Evolutionary conservation across 2,797 vertebrate species (phyloP), one percentile per base, ranked within the genome.

Genomic region (Epinephelus coioides): DNA sequence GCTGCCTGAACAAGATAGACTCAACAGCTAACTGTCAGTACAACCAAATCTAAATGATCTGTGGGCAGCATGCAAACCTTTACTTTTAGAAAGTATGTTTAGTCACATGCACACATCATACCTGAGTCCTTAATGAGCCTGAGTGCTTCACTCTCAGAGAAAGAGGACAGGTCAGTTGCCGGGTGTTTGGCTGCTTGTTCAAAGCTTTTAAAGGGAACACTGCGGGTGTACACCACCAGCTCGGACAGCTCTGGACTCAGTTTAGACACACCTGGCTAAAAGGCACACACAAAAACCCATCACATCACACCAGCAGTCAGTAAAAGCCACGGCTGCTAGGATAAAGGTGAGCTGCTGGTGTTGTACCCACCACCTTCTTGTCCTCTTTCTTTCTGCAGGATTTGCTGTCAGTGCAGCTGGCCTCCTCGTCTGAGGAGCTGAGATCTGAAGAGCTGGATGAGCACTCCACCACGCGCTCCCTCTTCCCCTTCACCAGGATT

Each of bases 401-500:
- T 75, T 83, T 94, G 50, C 66, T 67, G 9, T 90, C 89, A 0
- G 60, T n/a, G 13, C 19, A 21, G 30, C 87, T 84, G 21, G 79
- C 53, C 73, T 95, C 95, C 21, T 96, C 96, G 3, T 96, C 95
- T 40, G 94, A 94, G 23, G 92, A 95, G 86, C 92, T 94, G 78
- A 91, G 73, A 6, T 95, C 94, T 49, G 95, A 94, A 18, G 76
- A 86, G 57, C 91, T 92, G 78, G 85, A 91, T 0, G 84, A 88
- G 40, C 75, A 47, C 34, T 91, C 89, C 23, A 70, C 76, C 15
- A 10, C 68, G 0, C n/a, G 78, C 54, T 95, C 93, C 93, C 96
- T 99, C 95, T 98, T 99, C 23, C 95, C 97, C 75, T 99, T 99
- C 77, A 99, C 94, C 81, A 99, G 90, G 86, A 99, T 95, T 92